Base-by-base conservation (phyloP, 2,888 invertebrate species). In the Tridacna crocea region DNA sequence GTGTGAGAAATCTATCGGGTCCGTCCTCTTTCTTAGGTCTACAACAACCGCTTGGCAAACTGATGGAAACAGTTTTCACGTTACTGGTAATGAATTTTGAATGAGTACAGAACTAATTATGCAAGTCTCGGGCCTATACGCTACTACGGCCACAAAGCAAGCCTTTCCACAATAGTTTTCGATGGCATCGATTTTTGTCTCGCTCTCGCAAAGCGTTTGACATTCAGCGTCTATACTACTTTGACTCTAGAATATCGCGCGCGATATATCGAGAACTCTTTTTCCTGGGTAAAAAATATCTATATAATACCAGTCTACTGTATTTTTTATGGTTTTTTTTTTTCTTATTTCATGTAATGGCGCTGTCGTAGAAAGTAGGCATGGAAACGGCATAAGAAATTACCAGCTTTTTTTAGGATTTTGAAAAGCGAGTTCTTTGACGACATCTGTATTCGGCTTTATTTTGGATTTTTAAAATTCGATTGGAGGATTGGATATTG, bases 91-190 rank as follows among this genome's bases (percentile, higher is more conserved):
- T 88, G 88, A 88, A 88, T 89, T 88, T 87, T 88, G 87, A 83
- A 88, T 88, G 88, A 88, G 89, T 85, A 78, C 85, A 80, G 46
- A 85, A 77, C 87, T 89, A 87, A 89, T 89, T 88, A 89, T 89
- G 88, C 88, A 87, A 88, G 85, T 76, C 84, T 82, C 80, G 26
- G 75, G 72, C 36, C 46, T 51, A 46, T 24, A n/a, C 51, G 22
- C 70, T 22, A 70, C 51, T 51, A 51, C 51, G 51, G 24, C 47
- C 70, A 46, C 22, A 26, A 70, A 51, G n/a, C 22, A 27, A 51
- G 22, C 22, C 24, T 22, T 51, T 70, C 46, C 47, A 51, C 70
- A 26, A 27, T 70, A 51, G 51, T 70, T 36, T 8, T 51, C 51
- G 58, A 68, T 48, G 22, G 13, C 60, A 82, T 82, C 73, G 85